Percentiles rank a stretch among this genome's conserved stretches.
phyloP scores from a whole-genome alignment of 2,113 vertebrate species.

The Carettochelys insculpta region DNA sequence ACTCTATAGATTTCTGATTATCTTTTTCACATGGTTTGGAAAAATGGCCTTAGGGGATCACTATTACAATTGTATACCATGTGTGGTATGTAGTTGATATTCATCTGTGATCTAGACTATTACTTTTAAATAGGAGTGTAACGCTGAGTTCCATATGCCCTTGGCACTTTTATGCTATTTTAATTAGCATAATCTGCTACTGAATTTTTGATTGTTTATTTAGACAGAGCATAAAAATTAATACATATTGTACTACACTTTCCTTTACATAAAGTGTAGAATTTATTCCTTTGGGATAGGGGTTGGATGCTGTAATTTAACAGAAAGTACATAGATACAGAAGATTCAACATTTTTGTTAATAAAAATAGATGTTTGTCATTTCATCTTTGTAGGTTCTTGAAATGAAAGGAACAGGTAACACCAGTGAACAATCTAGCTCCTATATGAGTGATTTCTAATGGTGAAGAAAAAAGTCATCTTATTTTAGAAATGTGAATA shows the following conservation, averaged over 20 bases:
- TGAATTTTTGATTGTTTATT: neutral
- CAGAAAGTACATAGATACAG: neutral
- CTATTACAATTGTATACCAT: neutral
- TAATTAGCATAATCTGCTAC: neutral
- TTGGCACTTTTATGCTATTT: neutral
- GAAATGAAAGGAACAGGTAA: neutral
- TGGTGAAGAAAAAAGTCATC: neutral
- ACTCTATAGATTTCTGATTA: neutral
- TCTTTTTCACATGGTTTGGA: neutral
- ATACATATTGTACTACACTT: neutral
- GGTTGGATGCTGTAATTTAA: neutral
- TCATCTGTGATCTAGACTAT: conserved; percentile 3
- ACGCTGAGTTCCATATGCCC: neutral
- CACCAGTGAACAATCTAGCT: neutral
- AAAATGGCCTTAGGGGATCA: neutral
- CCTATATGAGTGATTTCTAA: neutral
- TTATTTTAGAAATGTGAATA: conserved; percentile 47
- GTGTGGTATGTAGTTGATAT: neutral
- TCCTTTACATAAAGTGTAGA: neutral
- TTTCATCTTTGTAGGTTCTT: neutral
- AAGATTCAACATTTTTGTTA: neutral
- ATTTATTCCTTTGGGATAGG: neutral
- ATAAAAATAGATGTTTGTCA: neutral
- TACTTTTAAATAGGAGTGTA: neutral
- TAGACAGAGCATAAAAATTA: neutral